Percentiles rank a stretch among this genome's conserved stretches.
Conservation (phyloP, 1,140 invertebrate genomes). For the Drosophila nannoptera region DNA sequence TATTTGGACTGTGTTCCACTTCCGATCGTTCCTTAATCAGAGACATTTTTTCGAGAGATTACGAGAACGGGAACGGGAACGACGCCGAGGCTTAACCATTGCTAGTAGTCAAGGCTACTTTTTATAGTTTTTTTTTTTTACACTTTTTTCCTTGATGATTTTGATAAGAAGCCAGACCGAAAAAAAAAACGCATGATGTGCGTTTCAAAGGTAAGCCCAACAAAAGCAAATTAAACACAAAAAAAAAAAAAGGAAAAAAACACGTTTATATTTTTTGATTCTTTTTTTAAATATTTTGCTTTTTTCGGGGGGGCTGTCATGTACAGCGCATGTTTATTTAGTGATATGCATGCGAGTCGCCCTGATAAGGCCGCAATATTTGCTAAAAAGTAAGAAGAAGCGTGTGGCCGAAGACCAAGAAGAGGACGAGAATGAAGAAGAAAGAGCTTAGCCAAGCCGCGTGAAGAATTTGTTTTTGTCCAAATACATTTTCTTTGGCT, state of each 20-base stretch:
- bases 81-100: background rate
- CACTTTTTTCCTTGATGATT: conserved; percentile 27
- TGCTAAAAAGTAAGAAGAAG: conserved; percentile 14
- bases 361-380: conserved; percentile 49
- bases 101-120: conserved; percentile 16
- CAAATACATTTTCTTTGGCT: conserved; percentile 61
- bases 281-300: conserved; percentile 17
- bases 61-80: background rate
- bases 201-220: conserved; percentile 38
- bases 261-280: conserved; percentile 16
- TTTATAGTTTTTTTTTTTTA: background rate
- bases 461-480: conserved; percentile 39
- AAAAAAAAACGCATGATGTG: conserved; percentile 34
- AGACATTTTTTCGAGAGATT: background rate
- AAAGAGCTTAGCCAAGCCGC: conserved; percentile 27
- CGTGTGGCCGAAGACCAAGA: no score
- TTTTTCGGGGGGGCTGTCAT: conserved; percentile 16
- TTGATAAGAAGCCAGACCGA: conserved; percentile 34
- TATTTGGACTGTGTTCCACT: background rate
- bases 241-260: conserved; percentile 16
- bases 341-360: conserved; percentile 45
- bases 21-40: background rate
- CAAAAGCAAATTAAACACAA: conserved; percentile 21
- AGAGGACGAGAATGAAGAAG: background rate
- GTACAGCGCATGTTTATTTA: conserved; percentile 39